Conservation (phyloP, 2,797 vertebrate genomes). For the Crocidura indochinensis region DNA sequence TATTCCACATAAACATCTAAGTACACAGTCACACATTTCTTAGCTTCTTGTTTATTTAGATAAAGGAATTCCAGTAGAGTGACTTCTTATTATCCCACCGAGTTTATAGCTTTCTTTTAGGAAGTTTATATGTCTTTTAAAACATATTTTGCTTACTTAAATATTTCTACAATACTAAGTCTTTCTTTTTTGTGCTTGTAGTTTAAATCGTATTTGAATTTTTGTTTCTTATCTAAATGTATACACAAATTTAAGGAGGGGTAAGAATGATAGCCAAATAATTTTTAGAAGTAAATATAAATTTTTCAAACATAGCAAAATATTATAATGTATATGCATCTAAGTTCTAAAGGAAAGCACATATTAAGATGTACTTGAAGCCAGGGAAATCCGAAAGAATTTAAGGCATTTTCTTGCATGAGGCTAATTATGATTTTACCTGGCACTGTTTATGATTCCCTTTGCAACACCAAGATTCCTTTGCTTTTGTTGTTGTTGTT, state of each 20-base stretch:
- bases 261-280: not conserved
- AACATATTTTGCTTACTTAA: not conserved
- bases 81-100: not conserved
- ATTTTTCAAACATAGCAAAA: not conserved
- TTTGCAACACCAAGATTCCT: too few relatives aligned
- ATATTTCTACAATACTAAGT: not conserved
- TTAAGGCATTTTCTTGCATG: too few relatives aligned
- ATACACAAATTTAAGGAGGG: too few relatives aligned
- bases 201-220: not conserved
- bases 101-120: not conserved
- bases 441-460: too few relatives aligned
- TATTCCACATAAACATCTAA: not conserved
- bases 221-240: not conserved
- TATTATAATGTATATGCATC: conserved; percentile 27
- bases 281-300: not conserved
- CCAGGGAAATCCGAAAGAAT: too few relatives aligned
- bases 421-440: too few relatives aligned
- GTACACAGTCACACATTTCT: not conserved
- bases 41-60: conserved; percentile 20
- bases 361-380: too few relatives aligned
- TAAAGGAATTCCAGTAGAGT: not conserved
- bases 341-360: conserved; percentile 5
- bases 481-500: too few relatives aligned
- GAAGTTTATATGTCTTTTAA: not conserved
- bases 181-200: conserved; percentile 1